Evolutionary conservation across 2,888 invertebrate genomes (phyloP), one percentile per base, ranked within the genome.

Genomic region (Xylota segnis): DNA sequence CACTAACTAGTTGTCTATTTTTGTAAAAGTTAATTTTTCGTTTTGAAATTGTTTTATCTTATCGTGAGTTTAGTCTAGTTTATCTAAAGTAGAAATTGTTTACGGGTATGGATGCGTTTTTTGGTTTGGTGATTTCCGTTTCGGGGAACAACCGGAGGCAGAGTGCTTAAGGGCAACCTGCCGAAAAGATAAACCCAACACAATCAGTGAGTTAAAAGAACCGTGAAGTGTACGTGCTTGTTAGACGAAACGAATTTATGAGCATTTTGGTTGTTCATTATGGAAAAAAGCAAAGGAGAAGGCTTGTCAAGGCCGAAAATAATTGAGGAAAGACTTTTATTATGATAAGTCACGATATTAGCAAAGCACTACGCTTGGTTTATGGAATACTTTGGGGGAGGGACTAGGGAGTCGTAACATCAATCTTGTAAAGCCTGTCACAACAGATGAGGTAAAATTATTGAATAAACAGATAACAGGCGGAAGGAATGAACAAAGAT

Each of bases 101-200:
- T n/a, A 14, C 4, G 14, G 43, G 43, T 43, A 14, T n/a, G 43
- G 43, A 43, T 43, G 43, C 43, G 43, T 6, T 14, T 40, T 40
- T 40, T 40, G 40, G 40, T 40, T 40, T 40, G 40, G 4, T 40
- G 40, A 10, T 40, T 40, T 40, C 3, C 4, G 7, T 3, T n/a
- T 43, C 0, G 43, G 43, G 43, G 43, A 43, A 43, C 14, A 14
- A 43, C 43, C 14, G 4, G 14, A 43, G 14, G 4, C n/a, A n/a
- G 12, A 4, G 4, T 3, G 12, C 4, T 40, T 43, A 43, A 43
- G 43, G 43, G 43, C 14, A 43, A 2, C 3, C 40, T n/a, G n/a
- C n/a, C n/a, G 40, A 40, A 40, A 40, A 40, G 40, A 40, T 40
- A 40, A 37, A 40, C 40, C n/a, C 40, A 40, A n/a, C 5, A 40